phyloP scores from a whole-genome alignment of 2,888 invertebrate genomes.

The Andrena haemorrhoa region DNA sequence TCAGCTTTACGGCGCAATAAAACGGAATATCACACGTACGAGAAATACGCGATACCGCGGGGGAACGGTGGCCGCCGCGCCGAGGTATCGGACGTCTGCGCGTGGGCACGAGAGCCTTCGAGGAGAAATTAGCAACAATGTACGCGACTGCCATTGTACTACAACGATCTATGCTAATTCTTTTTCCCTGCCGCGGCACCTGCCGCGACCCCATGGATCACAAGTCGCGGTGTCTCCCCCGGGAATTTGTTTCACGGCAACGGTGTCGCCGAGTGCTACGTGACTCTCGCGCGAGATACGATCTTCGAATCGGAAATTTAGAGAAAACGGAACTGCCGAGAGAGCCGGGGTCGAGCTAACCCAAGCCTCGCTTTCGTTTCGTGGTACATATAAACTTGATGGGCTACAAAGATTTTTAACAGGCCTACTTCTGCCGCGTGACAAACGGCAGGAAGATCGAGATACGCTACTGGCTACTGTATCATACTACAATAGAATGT shows the following conservation, averaged over 20 bases:
- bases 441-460: not conserved
- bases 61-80: conserved; percentile 27
- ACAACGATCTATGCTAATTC: conserved; percentile 52
- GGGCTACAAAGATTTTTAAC: not conserved
- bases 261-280: not conserved
- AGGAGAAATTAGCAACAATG: conserved; percentile 42
- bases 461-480: not conserved
- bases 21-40: conserved; percentile 44
- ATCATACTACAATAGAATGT: not conserved
- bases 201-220: not conserved
- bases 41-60: conserved; percentile 29
- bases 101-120: conserved; percentile 28
- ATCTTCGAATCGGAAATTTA: conserved; percentile 1
- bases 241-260: not conserved
- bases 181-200: conserved; percentile 20
- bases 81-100: conserved; percentile 13
- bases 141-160: not conserved
- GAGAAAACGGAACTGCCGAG: not conserved
- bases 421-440: not conserved
- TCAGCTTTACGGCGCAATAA: conserved; percentile 55
- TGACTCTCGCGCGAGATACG: not conserved
- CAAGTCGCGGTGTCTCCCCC: not conserved
- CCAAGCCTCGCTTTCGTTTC: not conserved
- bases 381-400: not conserved
- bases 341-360: not conserved